Evolutionary conservation across 37 sponge, comb jelly and placozoan species (phyloP), one percentile per base, ranked within the genome.

Genomic region (Halichondria panicea): DNA sequence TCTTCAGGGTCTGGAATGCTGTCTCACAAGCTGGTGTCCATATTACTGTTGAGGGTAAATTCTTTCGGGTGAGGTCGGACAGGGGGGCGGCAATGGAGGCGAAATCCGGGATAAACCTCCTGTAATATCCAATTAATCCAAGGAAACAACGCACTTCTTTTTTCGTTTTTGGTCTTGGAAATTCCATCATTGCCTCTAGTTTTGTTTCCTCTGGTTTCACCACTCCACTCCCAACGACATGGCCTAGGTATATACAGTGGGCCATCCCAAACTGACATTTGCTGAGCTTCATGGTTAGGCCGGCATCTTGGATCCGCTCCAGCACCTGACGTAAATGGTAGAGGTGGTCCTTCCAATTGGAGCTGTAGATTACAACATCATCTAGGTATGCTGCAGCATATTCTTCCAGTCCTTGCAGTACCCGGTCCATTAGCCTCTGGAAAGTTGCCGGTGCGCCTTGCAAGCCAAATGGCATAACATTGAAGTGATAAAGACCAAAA

Each of bases 391-490:
- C 45, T 9, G 67, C 46, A 18, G 28, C 56, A 35, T 64, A 35
- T 5, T 18, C 1, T 1, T 59, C 53, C n/a, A 69, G 41, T 11
- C 71, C 71, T 12, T 36, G 55, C 1, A 76, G 64, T 5, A 76
- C 74, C 39, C 59, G 63, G 4, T 82, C 83, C 83, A 82, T 82
- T 36, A 82, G 46, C 27, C 68, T 8, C 44, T 78, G 60, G 55
- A 78, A 78, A 12, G 78, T 85, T 18, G 88, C 92, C 22, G 82
- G 81, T 30, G 86, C n/a, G n/a, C n/a, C n/a, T n/a, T n/a, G n/a
- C n/a, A n/a, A n/a, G n/a, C n/a, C n/a, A n/a, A n/a, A n/a, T n/a
- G n/a, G n/a, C n/a, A n/a, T n/a, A n/a, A n/a, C n/a, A n/a, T n/a
- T n/a, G 48, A 88, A 84, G 44, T 83, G 43, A 32, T 35, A 89